A percentile compares a stretch with the other conserved stretches of the same genome.
Evolutionary conservation across 2,113 vertebrate genomes (phyloP).

Genomic region (Alaudala cheleensis): DNA sequence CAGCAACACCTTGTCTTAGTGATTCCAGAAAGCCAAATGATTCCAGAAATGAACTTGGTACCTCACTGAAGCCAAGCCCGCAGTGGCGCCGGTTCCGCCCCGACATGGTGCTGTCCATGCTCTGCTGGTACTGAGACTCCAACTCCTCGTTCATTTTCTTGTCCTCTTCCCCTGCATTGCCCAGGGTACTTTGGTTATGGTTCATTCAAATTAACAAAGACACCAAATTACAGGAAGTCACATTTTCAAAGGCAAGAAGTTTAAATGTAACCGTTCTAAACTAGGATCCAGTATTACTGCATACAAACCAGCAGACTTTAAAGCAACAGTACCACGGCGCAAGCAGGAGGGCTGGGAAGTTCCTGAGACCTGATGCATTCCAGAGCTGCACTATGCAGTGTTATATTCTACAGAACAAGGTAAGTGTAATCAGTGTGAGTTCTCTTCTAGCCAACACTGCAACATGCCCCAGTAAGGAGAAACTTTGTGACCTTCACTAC

Average conservation of each 20-base stretch:
- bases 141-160: constrained; percentile 88
- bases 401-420: neutral
- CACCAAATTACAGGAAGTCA: constrained; percentile 70
- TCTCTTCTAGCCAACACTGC: neutral
- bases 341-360: neutral
- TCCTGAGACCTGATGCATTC: neutral
- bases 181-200: constrained; percentile 78
- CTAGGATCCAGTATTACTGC: neutral
- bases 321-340: neutral
- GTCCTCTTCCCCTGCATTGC: constrained; percentile 88
- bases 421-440: neutral
- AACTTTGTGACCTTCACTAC: neutral
- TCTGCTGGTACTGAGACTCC: constrained; percentile 93
- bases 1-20: neutral
- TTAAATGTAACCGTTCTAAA: neutral
- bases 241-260: neutral
- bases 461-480: neutral
- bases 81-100: constrained; percentile 92
- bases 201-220: constrained; percentile 78
- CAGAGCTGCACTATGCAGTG: neutral
- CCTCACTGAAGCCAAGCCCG: constrained; percentile 95
- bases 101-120: constrained; percentile 92
- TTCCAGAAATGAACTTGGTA: constrained; percentile 43
- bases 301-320: neutral
- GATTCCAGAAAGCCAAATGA: neutral